Conservation (phyloP, 2,113 vertebrate species). For the Herpetotheres cachinnans region DNA sequence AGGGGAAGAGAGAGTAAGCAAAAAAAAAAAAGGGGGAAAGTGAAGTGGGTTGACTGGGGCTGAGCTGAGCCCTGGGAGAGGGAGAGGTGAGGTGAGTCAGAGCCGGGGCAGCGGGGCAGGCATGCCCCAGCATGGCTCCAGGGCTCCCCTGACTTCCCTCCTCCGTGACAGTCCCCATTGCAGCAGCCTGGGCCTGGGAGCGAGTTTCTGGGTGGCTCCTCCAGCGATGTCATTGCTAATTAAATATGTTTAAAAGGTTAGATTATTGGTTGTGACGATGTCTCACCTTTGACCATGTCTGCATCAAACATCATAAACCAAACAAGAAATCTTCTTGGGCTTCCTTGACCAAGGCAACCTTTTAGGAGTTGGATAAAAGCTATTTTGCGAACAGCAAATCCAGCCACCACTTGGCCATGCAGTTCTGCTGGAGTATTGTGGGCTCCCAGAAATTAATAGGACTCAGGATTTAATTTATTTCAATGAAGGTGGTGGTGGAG, state of each 20-base stretch:
- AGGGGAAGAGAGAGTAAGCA: neutral
- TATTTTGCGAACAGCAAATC: neutral
- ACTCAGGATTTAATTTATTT: neutral
- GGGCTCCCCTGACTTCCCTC: neutral
- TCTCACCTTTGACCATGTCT: slow-evolving; percentile 7
- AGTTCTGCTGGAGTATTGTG: neutral
- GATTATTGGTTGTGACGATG: neutral
- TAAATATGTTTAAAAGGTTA: slow-evolving; percentile 21
- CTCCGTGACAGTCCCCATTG: neutral
- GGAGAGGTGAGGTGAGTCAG: neutral
- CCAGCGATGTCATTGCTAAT: slow-evolving; percentile 27
- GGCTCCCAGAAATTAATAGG: neutral
- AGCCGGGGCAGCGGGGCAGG: neutral
- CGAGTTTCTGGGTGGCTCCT: slow-evolving; percentile 43
- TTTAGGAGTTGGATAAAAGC: neutral
- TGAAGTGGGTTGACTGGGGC: neutral
- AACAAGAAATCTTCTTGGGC: neutral
- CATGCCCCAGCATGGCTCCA: neutral
- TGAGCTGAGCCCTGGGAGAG: neutral
- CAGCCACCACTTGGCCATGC: neutral
- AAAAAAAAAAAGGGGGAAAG: neutral
- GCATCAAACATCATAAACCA: slow-evolving; percentile 9
- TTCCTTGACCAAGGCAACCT: neutral
- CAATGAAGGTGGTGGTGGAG: neutral
- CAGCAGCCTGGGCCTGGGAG: neutral